Evolutionary conservation across 2,888 invertebrate genomes (phyloP).

Genomic region (Rapana venosa): DNA sequence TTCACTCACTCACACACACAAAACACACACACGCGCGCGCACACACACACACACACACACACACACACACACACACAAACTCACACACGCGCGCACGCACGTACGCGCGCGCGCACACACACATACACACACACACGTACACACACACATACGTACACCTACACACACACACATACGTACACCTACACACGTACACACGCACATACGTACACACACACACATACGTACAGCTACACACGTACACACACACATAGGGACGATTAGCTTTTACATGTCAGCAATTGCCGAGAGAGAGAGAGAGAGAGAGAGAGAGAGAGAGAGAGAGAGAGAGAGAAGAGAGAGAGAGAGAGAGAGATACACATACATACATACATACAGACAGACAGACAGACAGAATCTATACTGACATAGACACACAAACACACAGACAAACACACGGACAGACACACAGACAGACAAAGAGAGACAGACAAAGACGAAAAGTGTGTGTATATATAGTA

Average conservation of each 20-base stretch:
- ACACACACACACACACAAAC: background rate
- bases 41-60: background rate
- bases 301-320: background rate
- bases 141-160: background rate
- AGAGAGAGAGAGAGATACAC: no score
- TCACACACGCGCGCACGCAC: background rate
- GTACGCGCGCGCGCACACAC: background rate
- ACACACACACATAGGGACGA: no score
- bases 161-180: background rate
- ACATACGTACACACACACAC: background rate
- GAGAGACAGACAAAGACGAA: no score
- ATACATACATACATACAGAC: no score
- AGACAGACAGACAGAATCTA: no score
- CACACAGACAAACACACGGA: no score
- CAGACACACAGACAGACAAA: no score
- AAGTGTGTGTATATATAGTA: no score
- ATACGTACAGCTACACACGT: background rate
- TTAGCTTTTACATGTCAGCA: no score
- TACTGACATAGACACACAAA: no score
- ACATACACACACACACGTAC: background rate
- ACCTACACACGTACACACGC: background rate
- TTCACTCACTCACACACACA: background rate
- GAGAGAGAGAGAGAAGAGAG: no score
- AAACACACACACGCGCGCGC: background rate
- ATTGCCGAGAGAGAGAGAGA: background rate